Conservation (phyloP, 2,113 vertebrate species). For the Siniperca chuatsi region DNA sequence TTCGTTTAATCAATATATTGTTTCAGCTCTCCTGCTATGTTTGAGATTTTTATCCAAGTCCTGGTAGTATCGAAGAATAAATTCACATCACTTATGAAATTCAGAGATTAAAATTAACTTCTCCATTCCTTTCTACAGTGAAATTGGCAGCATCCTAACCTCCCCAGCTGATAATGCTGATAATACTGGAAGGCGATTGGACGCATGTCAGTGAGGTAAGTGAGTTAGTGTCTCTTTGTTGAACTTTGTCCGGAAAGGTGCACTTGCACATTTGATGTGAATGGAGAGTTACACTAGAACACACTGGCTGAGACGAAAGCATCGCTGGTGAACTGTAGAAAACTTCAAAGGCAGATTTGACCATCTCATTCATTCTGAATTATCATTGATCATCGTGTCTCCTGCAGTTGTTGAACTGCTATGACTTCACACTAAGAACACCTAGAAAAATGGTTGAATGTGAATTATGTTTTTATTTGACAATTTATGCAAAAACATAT, state of each 20-base stretch:
- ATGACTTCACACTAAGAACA: not conserved
- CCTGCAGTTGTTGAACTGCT: not conserved
- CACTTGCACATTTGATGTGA: not conserved
- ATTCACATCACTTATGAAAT: not conserved
- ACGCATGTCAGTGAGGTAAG: not conserved
- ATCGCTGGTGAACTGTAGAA: not conserved
- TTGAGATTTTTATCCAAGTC: not conserved
- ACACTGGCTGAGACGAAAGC: not conserved
- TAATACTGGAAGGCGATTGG: not conserved
- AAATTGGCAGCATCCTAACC: not conserved
- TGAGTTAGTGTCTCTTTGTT: not conserved
- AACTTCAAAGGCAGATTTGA: not conserved
- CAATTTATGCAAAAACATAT: not conserved
- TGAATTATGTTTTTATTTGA: not conserved
- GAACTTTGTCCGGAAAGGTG: not conserved
- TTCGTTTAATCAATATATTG: not conserved
- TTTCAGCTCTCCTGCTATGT: not conserved
- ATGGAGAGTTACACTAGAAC: not conserved
- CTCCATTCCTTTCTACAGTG: not conserved
- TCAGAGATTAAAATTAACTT: not conserved
- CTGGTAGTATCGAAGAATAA: too few relatives aligned
- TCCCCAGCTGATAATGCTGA: not conserved
- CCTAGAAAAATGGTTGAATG: not conserved
- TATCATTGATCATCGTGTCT: not conserved
- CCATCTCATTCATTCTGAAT: not conserved